These are phyloP conservation scores for Drosophila quadrilineata DNA, from an alignment of 1,140 invertebrate species.

Conservation along the genomic window DNA sequence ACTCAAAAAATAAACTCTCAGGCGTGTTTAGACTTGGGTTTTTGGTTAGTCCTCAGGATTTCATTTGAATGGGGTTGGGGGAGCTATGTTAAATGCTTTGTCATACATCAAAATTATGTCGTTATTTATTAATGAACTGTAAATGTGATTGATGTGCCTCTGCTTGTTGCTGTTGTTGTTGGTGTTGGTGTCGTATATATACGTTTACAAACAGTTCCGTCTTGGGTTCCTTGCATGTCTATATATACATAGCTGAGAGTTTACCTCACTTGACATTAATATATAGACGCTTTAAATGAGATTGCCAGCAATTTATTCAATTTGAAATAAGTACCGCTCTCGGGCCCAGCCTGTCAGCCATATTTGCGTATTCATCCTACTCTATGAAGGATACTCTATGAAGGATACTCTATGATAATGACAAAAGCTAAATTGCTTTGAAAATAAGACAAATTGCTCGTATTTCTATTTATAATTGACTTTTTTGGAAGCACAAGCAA, in stretches of 20 bases:
- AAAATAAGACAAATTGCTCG: too few relatives aligned
- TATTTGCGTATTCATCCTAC: background rate
- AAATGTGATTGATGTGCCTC: conserved; percentile 71
- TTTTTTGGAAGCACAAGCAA: background rate
- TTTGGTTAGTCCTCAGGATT: background rate
- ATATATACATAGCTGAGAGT: conserved; percentile 19
- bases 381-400: background rate
- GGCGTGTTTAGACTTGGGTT: too few relatives aligned
- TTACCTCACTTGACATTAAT: conserved; percentile 50
- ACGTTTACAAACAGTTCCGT: too few relatives aligned
- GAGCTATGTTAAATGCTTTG: conserved; percentile 63
- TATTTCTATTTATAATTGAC: too few relatives aligned
- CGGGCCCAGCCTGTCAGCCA: background rate
- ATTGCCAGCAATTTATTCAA: conserved; percentile 59
- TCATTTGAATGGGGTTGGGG: background rate
- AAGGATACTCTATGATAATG: background rate
- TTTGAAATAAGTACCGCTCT: conserved; percentile 11
- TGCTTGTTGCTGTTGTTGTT: conserved; percentile 26
- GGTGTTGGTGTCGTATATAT: too few relatives aligned
- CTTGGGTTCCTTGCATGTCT: background rate
- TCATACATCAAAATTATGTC: conserved; percentile 71
- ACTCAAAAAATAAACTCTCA: too few relatives aligned
- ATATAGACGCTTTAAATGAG: conserved; percentile 54
- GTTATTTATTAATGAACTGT: conserved; percentile 73
- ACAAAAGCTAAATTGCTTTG: too few relatives aligned